A percentile compares a stretch with the other conserved stretches of the same genome.
Conservation (phyloP, 1,140 invertebrate genomes). For the Ylistrum balloti region DNA sequence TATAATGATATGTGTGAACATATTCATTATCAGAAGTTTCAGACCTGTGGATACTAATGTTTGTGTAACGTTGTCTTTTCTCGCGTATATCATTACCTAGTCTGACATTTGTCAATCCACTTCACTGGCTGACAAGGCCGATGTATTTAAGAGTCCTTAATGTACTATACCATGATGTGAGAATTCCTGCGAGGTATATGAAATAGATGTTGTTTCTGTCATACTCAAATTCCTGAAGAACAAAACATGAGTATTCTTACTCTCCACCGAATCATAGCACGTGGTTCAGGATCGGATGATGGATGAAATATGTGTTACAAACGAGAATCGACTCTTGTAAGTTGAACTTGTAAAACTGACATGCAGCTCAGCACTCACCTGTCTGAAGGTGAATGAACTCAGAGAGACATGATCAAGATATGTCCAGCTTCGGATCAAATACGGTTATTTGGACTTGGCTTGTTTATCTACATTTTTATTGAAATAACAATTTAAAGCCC, state of each 20-base stretch:
- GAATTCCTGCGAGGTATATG: background rate
- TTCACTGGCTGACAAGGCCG: background rate
- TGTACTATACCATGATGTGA: background rate
- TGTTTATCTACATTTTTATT: too few relatives aligned
- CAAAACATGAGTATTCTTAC: background rate
- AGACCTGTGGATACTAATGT: background rate
- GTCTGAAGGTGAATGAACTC: background rate
- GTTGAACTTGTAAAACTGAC: background rate
- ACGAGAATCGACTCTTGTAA: background rate
- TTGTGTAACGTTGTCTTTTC: background rate
- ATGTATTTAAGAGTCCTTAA: too few relatives aligned
- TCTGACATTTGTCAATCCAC: background rate
- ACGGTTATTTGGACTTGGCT: too few relatives aligned
- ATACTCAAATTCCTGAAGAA: background rate
- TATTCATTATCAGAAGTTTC: background rate
- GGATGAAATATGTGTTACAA: background rate
- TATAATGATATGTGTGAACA: too few relatives aligned
- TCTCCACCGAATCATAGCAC: background rate
- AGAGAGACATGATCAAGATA: background rate
- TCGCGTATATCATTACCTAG: background rate
- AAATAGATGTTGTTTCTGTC: conserved; percentile 8
- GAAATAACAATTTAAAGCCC: too few relatives aligned
- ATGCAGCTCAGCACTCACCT: background rate
- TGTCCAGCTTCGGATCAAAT: background rate
- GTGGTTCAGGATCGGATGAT: background rate